Base-by-base conservation (phyloP, 2,888 invertebrate genomes). In the Leptothorax acervorum region DNA sequence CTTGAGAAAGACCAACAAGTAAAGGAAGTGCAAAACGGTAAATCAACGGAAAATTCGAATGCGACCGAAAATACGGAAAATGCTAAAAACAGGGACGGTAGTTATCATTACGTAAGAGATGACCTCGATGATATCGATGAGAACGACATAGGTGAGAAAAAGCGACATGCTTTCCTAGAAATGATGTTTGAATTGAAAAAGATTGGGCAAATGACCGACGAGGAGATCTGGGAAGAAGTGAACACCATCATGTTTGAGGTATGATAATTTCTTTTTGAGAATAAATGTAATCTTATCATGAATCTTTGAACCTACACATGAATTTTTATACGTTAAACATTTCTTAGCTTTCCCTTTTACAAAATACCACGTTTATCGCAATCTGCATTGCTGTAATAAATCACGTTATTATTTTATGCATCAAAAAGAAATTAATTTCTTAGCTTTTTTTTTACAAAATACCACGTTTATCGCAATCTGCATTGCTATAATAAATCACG, bases 161-260 rank as follows among this genome's bases (percentile, higher is more conserved):
- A 97, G 92, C 96, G 98, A 91, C 95, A 98, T 75, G 98, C 99
- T 71, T 98, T 99, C 95, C 96, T 99, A 90, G 99, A 99, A 95
- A 95, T 98, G 88, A 96, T 99, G 91, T 95, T 99, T 74, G 97
- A 98, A 94, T 96, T 97, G 90, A 96, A 97, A 83, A 97, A 97
- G 87, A 97, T 97, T 84, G 97, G 96, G 81, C 96, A 96, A 62
- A 96, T 98, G 81, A 96, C 96, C 42, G 97, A 98, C 86, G 96
- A 97, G 87, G 98, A 98, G 95, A 97, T 98, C 89, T 97, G 97
- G 91, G 97, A 98, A 93, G 97, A 98, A 96, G 97, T 98, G 0
- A 97, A 97, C 93, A 98, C 97, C 0, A 98, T 98, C 90, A 98
- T 98, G 98, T 97, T 98, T 94, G 97, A 98, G 96, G 98, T 97